Evolutionary conservation across 2,113 vertebrate genomes (phyloP).

Genomic region (Gyps fulvus): DNA sequence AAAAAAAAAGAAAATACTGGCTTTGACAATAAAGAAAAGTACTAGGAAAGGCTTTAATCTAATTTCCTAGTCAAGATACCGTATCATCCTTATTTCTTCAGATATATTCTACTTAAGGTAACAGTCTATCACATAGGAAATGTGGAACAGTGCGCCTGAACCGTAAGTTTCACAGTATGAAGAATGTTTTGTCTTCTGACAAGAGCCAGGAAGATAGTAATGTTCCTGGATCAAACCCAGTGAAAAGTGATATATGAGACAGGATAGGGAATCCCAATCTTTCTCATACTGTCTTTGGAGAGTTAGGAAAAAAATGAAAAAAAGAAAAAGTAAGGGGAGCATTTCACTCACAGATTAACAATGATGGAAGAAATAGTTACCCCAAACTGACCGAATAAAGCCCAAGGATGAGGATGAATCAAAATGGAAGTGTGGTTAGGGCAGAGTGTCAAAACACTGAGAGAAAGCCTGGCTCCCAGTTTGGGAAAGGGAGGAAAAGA

Average conservation of each 20-base stretch:
- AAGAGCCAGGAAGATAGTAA: neutral
- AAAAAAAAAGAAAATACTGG: neutral
- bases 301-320: neutral
- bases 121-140: neutral
- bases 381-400: neutral
- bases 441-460: neutral
- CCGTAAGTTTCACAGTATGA: neutral
- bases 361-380: neutral
- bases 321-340: neutral
- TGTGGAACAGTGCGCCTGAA: accelerated
- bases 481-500: neutral
- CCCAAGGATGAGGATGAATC: neutral
- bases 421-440: neutral
- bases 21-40: neutral
- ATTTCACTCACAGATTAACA: neutral
- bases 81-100: neutral
- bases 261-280: neutral
- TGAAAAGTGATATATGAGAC: neutral
- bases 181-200: neutral
- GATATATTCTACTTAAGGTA: neutral
- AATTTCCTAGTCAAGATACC: neutral
- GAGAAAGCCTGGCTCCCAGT: neutral
- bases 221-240: neutral
- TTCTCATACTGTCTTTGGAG: neutral
- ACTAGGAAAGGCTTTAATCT: neutral